Conservation (phyloP, 2,113 vertebrate genomes). For the Daphoenositta chrysoptera region DNA sequence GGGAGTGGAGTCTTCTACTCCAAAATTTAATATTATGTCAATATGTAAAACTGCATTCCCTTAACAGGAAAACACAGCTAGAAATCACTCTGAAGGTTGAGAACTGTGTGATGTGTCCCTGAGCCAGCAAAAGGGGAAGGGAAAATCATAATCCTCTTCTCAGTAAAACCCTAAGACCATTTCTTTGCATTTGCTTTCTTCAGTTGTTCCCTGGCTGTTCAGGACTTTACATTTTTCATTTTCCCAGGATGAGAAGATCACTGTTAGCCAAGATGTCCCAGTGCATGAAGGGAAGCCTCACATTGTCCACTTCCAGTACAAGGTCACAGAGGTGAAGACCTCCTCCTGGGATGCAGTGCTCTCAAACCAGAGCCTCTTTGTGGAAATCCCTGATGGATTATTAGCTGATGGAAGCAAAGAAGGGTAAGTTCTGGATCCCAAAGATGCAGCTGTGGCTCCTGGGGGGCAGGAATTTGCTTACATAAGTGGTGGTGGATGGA, state of each 20-base stretch:
- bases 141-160: background rate
- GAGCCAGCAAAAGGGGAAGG: background rate
- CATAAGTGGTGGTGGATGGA: background rate
- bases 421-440: slow-evolving; percentile 76
- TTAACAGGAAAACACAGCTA: background rate
- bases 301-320: slow-evolving; percentile 89
- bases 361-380: slow-evolving; percentile 87
- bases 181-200: background rate
- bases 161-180: background rate
- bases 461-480: background rate
- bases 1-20: background rate
- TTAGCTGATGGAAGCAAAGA: slow-evolving; percentile 95
- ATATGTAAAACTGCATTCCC: background rate
- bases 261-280: slow-evolving; percentile 86
- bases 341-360: slow-evolving; percentile 91
- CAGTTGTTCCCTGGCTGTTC: background rate
- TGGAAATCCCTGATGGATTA: slow-evolving; percentile 89
- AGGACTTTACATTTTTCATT: background rate
- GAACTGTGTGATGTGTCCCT: background rate
- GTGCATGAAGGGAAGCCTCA: slow-evolving; percentile 81
- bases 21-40: background rate
- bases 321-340: slow-evolving; percentile 86
- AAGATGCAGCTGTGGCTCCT: fast-evolving
- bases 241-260: slow-evolving; percentile 87
- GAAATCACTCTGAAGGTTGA: background rate